Evolutionary conservation across 2,888 invertebrate genomes (phyloP).

Genomic region (Bibio marci): DNA sequence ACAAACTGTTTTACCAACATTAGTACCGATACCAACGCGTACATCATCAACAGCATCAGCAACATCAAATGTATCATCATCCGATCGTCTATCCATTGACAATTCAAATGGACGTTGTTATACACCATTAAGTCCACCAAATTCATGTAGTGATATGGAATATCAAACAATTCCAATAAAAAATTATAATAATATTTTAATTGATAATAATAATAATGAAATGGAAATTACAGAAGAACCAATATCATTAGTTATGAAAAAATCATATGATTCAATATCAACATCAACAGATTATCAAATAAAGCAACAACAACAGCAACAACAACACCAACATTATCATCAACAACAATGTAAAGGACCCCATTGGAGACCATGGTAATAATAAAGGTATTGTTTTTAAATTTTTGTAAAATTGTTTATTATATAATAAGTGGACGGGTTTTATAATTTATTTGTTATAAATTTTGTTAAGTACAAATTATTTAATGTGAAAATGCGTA

Average conservation of each 20-base stretch:
- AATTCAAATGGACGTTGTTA: conserved; percentile 33
- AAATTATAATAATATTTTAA: conserved; percentile 7
- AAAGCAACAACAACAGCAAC: too few relatives aligned
- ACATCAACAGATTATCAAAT: too few relatives aligned
- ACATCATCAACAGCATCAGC: conserved; percentile 56
- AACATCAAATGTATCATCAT: conserved; percentile 36
- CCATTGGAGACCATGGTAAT: conserved; percentile 68
- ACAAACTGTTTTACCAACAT: conserved; percentile 40
- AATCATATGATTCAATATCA: conserved; percentile 27
- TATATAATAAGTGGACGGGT: too few relatives aligned
- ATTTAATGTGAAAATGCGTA: too few relatives aligned
- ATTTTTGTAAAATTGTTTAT: too few relatives aligned
- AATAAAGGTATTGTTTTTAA: not conserved
- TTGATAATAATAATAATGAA: too few relatives aligned
- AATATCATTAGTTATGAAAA: conserved; percentile 56
- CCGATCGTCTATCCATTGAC: conserved; percentile 23
- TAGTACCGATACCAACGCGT: conserved; percentile 58
- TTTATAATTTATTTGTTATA: too few relatives aligned
- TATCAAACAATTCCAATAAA: conserved; percentile 18
- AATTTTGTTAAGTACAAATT: too few relatives aligned
- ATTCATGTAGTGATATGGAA: conserved; percentile 28
- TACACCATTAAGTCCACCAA: conserved; percentile 38
- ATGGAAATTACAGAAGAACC: conserved; percentile 25
- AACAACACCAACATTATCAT: too few relatives aligned
- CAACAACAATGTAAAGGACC: conserved; percentile 18